Percentiles rank a stretch among this genome's conserved stretches.
Evolutionary conservation across 2,797 vertebrate species (phyloP).

Genomic region (Trachops cirrhosus): DNA sequence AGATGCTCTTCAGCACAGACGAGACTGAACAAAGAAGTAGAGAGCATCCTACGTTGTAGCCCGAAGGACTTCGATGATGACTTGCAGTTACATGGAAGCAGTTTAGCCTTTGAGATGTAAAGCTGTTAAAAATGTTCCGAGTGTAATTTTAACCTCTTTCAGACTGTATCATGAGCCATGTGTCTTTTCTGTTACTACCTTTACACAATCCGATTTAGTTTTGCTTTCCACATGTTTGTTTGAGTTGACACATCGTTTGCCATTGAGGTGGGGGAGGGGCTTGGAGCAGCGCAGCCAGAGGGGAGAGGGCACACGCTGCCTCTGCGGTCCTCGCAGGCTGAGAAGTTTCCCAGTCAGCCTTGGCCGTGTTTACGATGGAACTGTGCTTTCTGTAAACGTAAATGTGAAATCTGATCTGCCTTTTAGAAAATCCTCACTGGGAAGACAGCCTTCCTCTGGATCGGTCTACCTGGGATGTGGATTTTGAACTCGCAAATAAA

Average conservation of each 20-base stretch:
- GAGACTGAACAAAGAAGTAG: neutral
- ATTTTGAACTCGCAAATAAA: slow-evolving; percentile 90
- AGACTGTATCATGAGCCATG: slow-evolving; percentile 59
- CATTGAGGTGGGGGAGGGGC: neutral
- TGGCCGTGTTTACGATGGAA: neutral
- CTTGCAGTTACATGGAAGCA: neutral
- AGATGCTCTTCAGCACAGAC: neutral
- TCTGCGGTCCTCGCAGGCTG: neutral
- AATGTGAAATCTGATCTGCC: slow-evolving; percentile 49
- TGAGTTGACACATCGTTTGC: slow-evolving; percentile 64
- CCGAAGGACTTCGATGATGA: too few species aligned
- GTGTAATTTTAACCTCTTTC: neutral
- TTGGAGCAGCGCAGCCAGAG: neutral
- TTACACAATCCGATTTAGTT: slow-evolving; percentile 58
- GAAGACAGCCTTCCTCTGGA: slow-evolving; percentile 91
- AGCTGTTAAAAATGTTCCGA: neutral
- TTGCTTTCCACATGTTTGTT: slow-evolving; percentile 65
- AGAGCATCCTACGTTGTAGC: neutral
- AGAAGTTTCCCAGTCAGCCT: neutral
- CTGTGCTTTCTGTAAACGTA: neutral
- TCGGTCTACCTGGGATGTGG: slow-evolving; percentile 88
- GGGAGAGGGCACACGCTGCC: neutral
- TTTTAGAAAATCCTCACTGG: slow-evolving; percentile 90
- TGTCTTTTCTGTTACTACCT: slow-evolving; percentile 63
- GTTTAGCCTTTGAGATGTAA: neutral